Percentiles rank a stretch among this genome's conserved stretches.
These are phyloP conservation scores for Lasiommata megera DNA, from an alignment of 2,888 invertebrate genomes.

Conservation along the genomic window DNA sequence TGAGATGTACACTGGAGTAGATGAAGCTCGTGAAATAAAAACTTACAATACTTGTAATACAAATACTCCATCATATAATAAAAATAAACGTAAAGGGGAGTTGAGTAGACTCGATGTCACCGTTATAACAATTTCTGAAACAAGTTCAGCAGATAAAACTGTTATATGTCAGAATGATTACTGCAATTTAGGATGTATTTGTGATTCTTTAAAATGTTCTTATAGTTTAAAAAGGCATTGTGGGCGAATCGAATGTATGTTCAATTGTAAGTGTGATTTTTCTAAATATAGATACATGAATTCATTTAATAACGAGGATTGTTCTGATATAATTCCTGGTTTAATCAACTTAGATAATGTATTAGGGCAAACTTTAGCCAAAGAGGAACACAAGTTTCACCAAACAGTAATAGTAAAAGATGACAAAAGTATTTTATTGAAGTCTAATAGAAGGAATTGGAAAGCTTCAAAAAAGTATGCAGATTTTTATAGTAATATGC, in stretches of 20 bases:
- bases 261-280: slow-evolving; percentile 70
- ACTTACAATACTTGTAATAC: slow-evolving; percentile 8
- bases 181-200: slow-evolving; percentile 85
- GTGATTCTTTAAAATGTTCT: slow-evolving; percentile 78
- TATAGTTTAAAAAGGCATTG: slow-evolving; percentile 81
- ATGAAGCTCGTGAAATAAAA: slow-evolving; percentile 51
- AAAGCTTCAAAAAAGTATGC: slow-evolving; percentile 83
- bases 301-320: slow-evolving; percentile 43
- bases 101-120: slow-evolving; percentile 84
- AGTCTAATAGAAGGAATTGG: slow-evolving; percentile 78
- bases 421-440: slow-evolving; percentile 84
- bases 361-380: slow-evolving; percentile 80
- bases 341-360: slow-evolving; percentile 71
- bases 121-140: slow-evolving; percentile 78
- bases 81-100: slow-evolving; percentile 69
- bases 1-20: slow-evolving; percentile 56
- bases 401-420: slow-evolving; percentile 85
- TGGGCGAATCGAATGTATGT: slow-evolving; percentile 82
- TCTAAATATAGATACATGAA: slow-evolving; percentile 50
- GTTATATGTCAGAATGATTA: slow-evolving; percentile 72
- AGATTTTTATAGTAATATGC: slow-evolving; percentile 69
- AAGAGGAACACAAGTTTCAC: slow-evolving; percentile 86
- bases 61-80: slow-evolving; percentile 49
- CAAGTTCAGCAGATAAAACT: slow-evolving; percentile 29
- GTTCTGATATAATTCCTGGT: slow-evolving; percentile 50